Evolutionary conservation across 2,797 vertebrate species (phyloP), one percentile per base, ranked within the genome.

Genomic region (Eutrigla gurnardus): DNA sequence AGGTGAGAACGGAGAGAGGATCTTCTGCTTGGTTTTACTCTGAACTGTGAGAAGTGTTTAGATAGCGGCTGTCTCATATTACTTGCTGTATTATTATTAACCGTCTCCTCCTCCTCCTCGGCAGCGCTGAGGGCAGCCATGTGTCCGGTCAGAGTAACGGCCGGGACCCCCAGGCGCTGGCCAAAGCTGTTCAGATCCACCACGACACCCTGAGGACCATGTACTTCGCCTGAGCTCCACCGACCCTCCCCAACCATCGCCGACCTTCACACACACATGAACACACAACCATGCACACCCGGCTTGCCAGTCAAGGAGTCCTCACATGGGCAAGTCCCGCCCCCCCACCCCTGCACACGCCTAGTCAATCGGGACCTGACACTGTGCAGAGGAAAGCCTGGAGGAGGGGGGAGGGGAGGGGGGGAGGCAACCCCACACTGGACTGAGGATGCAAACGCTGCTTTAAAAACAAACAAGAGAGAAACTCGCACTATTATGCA

Each of bases 171-270:
- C 98, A 99, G 93, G 98, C 98, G 75, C 93, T 99, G 92, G 98
- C 98, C 57, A 99, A 99, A 94, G 98, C 98, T 13, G 98, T 99
- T 88, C 98, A 99, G 94, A 98, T 99, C 92, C 98, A 99, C 93
- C 98, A 99, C 84, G 98, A 99, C 95, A 99, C 98, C 92, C 96
- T 99, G 94, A 97, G 98, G 96, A 99, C 98, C 96, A 99, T 99
- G 98, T 99, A 99, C 95, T 99, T 99, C 93, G 97, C 98, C 95
- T 99, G 96, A 98, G 85, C 74, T 33, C 35, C 82, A 52, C 77
- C 72, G 68, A 57, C 68, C 81, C 49, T 78, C 55, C 65, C 61
- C 54, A 93, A 77, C 81, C 79, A 84, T 86, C 59, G 72, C 77
- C 77, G 84, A 92, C 93, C 87, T 90, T 78, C 73, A 70, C 75